phyloP scores from a whole-genome alignment of 2,113 vertebrate species.

The Lagopus muta region DNA sequence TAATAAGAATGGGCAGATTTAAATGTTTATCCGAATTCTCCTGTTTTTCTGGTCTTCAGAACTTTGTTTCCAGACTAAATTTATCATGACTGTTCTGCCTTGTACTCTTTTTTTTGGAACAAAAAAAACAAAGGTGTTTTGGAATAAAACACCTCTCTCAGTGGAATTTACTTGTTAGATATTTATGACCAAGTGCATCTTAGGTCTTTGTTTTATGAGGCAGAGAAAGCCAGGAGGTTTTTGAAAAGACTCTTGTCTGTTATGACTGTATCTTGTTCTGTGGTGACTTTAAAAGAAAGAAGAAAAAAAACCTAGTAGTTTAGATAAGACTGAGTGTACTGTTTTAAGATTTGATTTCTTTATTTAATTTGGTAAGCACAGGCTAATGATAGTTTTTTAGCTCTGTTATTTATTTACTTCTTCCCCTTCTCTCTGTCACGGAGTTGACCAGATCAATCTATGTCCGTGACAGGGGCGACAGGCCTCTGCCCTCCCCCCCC shows the following conservation, averaged over 20 bases:
- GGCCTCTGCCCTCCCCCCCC: no score
- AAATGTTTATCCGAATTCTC: background rate
- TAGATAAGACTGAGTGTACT: background rate
- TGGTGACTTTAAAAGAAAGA: background rate
- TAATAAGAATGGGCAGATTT: background rate
- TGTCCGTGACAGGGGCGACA: no score
- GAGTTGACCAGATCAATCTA: no score
- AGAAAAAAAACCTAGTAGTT: background rate
- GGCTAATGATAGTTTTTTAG: background rate
- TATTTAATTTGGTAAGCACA: background rate
- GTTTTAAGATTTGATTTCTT: background rate
- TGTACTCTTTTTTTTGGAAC: background rate
- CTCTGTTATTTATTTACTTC: background rate
- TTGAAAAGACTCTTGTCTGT: background rate
- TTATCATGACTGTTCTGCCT: background rate
- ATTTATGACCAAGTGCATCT: background rate
- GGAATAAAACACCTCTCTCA: background rate
- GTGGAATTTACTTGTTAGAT: background rate
- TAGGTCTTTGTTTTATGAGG: background rate
- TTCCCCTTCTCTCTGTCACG: background rate
- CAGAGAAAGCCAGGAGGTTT: background rate
- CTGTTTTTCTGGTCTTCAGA: background rate
- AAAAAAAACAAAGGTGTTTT: no score
- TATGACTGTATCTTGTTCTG: background rate
- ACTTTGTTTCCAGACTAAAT: background rate